phyloP scores from a whole-genome alignment of 2,797 vertebrate genomes.

The Remorina albescens region DNA sequence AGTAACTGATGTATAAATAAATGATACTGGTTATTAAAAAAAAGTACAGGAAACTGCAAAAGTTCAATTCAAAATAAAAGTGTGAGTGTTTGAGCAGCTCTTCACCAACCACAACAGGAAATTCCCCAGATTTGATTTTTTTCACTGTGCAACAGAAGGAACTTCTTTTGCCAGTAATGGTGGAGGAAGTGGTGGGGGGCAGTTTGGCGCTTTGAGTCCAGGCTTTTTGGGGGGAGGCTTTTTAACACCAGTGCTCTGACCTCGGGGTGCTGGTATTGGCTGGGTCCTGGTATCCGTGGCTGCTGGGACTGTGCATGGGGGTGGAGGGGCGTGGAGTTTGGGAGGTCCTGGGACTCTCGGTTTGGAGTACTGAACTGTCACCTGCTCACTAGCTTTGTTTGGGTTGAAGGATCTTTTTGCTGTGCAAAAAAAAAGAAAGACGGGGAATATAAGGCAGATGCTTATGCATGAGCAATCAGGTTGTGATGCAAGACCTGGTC shows the following conservation, averaged over 20 bases:
- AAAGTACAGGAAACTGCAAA: constrained; percentile 9
- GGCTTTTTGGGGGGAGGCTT: constrained; percentile 69
- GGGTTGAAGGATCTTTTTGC: constrained; percentile 71
- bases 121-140: not conserved
- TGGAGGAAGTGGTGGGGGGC: constrained; percentile 85
- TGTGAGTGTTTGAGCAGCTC: not conserved
- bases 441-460: not conserved
- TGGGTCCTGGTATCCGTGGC: not conserved
- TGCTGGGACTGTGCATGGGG: not conserved
- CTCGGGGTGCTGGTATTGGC: constrained; percentile 12
- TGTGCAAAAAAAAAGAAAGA: constrained; percentile 49
- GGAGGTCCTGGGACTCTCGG: constrained; percentile 34
- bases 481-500: not conserved
- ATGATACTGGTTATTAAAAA: constrained; percentile 23
- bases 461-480: not conserved
- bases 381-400: constrained; percentile 53
- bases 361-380: constrained; percentile 65
- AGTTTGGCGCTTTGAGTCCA: constrained; percentile 76
- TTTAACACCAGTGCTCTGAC: constrained; percentile 27
- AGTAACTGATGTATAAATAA: constrained; percentile 65
- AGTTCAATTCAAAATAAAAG: not conserved
- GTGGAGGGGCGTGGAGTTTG: constrained; percentile 29
- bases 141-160: constrained; percentile 67
- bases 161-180: constrained; percentile 68
- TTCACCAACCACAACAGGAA: not conserved